Base-by-base conservation (phyloP, 2,888 invertebrate species). In the Teleiodes luculella region DNA sequence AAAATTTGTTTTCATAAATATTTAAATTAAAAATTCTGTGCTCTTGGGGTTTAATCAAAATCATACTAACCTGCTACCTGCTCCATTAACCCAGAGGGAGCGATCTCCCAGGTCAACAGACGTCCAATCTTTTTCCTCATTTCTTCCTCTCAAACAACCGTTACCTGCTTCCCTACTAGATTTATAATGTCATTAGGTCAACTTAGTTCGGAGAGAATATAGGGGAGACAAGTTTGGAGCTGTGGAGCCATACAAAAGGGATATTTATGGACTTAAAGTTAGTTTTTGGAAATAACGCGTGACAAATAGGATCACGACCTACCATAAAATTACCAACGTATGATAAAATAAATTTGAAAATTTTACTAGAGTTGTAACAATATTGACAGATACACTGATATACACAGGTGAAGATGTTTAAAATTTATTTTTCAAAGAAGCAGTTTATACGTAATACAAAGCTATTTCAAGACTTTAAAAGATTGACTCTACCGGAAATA, bases 181-280 rank as follows among this genome's bases (percentile, higher is more conserved):
- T 37, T 37, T 37, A 37, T 37, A 37, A 37, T 37, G 37, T 37
- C 37, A 37, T 37, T 37, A 37, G 37, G 37, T 37, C 37, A 37
- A 37, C 37, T 37, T 16, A 37, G 16, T 33, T 5, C n/a, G n/a
- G 3, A 3, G 37, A 37, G 37, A 37, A 13, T 8, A 10, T 37
- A 35, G 35, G 16, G 37, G 37, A 37, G 16, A 14, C 4, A 37
- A 37, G 16, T 37, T 37, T 16, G 37, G 37, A 3, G 37, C 33
- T 2, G 4, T 37, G 10, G 6, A 37, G 37, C 16, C 16, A 16
- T 14, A 37, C 37, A 16, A 37, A 37, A 18, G 18, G 37, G 13
- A 37, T 35, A 35, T 37, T 37, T 16, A 37, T 37, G 3, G 37
- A 16, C 37, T 37, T 37, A 10, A 8, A 37, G 14, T 2, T n/a